Evolutionary conservation across 2,888 invertebrate species (phyloP), one percentile per base, ranked within the genome.

Genomic region (Nycteola revayana): DNA sequence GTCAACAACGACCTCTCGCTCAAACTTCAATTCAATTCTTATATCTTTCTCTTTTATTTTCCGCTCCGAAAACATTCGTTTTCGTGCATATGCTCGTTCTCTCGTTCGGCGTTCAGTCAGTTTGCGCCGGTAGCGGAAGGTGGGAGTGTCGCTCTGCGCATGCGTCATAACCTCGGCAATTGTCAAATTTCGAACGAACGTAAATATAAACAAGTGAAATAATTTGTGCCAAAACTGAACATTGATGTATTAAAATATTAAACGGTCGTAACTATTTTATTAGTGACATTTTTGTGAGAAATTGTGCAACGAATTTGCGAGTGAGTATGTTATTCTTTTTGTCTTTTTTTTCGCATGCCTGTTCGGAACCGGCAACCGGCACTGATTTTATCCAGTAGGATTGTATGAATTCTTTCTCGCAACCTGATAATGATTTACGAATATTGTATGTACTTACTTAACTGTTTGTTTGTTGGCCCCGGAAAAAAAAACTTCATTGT

Each of bases 141-240:
- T 57, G 62, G 66, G 42, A 50, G 57, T 50, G 62, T 54, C 21
- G 61, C 44, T 49, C 25, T 66, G 71, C 86, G 87, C 85, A 82
- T 81, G 84, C 84, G 86, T 54, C 31, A 39, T 56, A 49, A 46
- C 50, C 43, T 49, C 58, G 47, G 70, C 66, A 60, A 69, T 74
- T 75, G 77, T 76, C 79, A 75, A 66, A 68, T 65, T 71, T 70
- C 71, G 72, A 73, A 69, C 66, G 64, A 67, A 76, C 74, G 81
- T 80, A 84, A 84, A 81, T 77, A 82, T 77, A 85, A 81, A 81
- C 76, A 80, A 83, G 80, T 83, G 83, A 70, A 61, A 47, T 39
- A 60, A 61, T 60, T 66, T 63, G 83, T 75, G 68, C 64, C 53
- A 59, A 68, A 63, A 49, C 31, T 25, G 10, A 42, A 51, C 32